Evolutionary conservation across 2,113 vertebrate genomes (phyloP).

Genomic region (Recurvirostra avosetta): DNA sequence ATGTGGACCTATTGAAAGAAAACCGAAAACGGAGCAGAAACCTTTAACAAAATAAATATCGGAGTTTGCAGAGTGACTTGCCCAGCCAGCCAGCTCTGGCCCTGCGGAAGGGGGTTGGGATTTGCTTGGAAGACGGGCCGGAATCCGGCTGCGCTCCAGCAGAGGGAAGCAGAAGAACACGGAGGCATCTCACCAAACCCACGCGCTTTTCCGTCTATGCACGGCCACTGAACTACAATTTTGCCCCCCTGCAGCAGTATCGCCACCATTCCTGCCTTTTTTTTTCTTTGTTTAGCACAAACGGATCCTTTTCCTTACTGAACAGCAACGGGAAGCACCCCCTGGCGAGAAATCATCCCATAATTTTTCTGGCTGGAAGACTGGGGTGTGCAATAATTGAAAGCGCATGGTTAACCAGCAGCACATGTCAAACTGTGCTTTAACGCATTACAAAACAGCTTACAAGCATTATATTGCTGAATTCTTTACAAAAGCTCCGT

Average conservation of each 20-base stretch:
- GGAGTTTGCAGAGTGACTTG: not conserved
- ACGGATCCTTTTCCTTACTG: not conserved
- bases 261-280: not conserved
- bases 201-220: rapidly evolving
- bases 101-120: not conserved
- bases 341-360: not conserved
- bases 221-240: rapidly evolving
- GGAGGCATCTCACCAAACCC: not conserved
- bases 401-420: not conserved
- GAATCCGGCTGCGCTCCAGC: conserved; percentile 24
- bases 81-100: not conserved
- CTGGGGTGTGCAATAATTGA: not conserved
- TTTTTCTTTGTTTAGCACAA: not conserved
- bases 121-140: not conserved
- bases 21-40: rapidly evolving
- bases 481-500: not conserved
- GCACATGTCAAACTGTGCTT: not conserved
- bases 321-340: not conserved
- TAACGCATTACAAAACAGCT: not conserved
- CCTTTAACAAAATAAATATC: not conserved
- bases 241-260: not conserved
- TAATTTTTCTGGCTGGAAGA: not conserved
- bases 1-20: not conserved
- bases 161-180: conserved; percentile 56
- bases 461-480: rapidly evolving